Evolutionary conservation across 2,113 vertebrate species (phyloP), one percentile per base, ranked within the genome.

Genomic region (Callospermophilus lateralis): DNA sequence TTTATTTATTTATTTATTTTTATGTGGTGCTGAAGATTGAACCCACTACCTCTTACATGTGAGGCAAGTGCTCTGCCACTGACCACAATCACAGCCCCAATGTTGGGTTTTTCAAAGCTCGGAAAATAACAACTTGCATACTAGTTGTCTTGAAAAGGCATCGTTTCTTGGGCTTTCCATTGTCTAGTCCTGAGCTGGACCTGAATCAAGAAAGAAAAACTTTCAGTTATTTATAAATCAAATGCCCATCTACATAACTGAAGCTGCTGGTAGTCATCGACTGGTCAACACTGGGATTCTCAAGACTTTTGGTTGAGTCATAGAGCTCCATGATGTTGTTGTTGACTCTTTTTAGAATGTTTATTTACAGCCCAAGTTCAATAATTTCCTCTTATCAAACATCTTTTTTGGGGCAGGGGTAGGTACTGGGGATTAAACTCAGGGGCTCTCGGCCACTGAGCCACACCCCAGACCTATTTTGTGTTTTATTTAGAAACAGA

Each of bases 291-390:
- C n/a, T 63, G n/a, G 26, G 26, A 58, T 58, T 37, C 32, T 78
- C 13, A 8, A 32, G 53, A n/a, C 16, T 30, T 94, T 74, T 37
- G 93, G 20, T 79, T 93, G 51, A 26, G 7, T 80, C 61, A 13
- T 58, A 63, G 89, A 68, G 7, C 28, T 74, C 45, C 16, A 19
- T 16, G 8, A 8, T 67, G 30, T 39, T 85, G 20, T 89, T 81
- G 73, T 53, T 80, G 87, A 83, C 15, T 93, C 84, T 70, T 89
- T 95, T 79, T 55, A 94, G 20, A 77, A 63, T 78, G 68, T 74
- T 94, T 72, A 20, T 63, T 88, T n/a, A 84, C 84, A 76, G 30
- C 34, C n/a, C 28, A 76, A 92, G 61, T 83, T 58, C 45, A 85
- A 11, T 55, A 16, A 42, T 87, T 92, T 63, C 39, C 32, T 89